phyloP scores from a whole-genome alignment of 1,140 invertebrate genomes.

The Pygmarrhopalites habei region DNA sequence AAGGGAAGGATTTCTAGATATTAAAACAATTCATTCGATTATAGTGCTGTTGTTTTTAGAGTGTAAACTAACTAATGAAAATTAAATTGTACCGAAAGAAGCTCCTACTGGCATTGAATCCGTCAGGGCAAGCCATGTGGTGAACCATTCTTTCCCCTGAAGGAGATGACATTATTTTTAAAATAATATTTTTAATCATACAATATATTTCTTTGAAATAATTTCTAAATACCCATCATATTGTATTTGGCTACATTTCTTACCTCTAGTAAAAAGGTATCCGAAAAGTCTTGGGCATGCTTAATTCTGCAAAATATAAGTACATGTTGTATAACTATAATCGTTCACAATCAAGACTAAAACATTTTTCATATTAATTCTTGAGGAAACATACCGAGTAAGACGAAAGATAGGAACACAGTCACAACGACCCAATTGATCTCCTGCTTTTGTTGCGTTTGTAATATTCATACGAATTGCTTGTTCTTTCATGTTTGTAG shows the following conservation, averaged over 20 bases:
- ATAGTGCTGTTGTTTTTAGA: no score
- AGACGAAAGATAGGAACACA: conserved; percentile 49
- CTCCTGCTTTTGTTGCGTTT: background rate
- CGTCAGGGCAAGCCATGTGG: conserved; percentile 48
- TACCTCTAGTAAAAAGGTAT: conserved; percentile 49
- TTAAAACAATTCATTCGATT: no score
- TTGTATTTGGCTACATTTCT: no score
- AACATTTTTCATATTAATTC: no score
- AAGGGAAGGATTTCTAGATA: conserved; percentile 49
- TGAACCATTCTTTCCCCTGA: conserved; percentile 49
- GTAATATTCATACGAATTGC: conserved; percentile 32
- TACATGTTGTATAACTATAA: no score
- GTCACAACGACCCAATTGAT: background rate
- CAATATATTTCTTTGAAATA: background rate
- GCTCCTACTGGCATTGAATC: conserved; percentile 46
- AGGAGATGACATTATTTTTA: no score
- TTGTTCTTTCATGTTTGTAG: conserved; percentile 27
- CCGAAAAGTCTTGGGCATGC: conserved; percentile 48
- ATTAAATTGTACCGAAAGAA: no score
- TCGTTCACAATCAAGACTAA: no score
- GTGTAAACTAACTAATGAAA: no score
- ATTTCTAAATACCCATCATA: no score
- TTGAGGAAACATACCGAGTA: no score
- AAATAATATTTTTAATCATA: background rate
- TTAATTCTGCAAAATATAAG: no score